Evolutionary conservation across 1,140 invertebrate species (phyloP).

Genomic region (Mesaphorura yosii): DNA sequence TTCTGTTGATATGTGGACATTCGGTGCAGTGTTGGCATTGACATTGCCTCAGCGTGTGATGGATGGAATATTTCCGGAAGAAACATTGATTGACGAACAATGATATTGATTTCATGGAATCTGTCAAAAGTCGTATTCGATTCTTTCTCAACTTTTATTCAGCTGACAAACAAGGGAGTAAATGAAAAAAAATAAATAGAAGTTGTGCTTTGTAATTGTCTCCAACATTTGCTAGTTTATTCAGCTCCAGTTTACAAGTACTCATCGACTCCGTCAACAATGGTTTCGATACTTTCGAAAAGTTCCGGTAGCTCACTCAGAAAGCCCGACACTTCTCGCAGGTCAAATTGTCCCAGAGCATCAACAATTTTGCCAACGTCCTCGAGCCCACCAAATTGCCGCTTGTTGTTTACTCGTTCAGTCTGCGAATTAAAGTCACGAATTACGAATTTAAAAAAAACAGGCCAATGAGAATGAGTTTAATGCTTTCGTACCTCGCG

Average conservation of each 20-base stretch:
- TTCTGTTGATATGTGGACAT: no score
- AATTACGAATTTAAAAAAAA: not conserved
- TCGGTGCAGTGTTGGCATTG: no score
- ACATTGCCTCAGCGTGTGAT: no score
- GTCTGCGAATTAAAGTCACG: not conserved
- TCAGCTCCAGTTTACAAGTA: slow-evolving; percentile 12
- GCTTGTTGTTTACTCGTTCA: not conserved
- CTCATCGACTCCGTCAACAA: slow-evolving; percentile 27
- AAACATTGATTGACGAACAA: no score
- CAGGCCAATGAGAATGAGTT: not conserved
- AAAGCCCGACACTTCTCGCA: slow-evolving; percentile 22
- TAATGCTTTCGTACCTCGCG: slow-evolving; percentile 17
- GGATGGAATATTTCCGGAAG: no score
- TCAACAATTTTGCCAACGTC: slow-evolving; percentile 26
- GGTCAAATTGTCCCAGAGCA: slow-evolving; percentile 16
- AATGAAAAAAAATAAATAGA: no score
- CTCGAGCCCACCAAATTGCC: slow-evolving; percentile 21
- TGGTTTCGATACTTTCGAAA: slow-evolving; percentile 23
- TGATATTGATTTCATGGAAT: no score
- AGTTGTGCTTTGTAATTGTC: not conserved
- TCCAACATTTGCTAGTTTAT: not conserved
- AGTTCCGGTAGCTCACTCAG: slow-evolving; percentile 26
- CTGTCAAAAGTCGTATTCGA: no score
- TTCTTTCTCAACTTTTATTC: no score
- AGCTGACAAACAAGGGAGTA: no score